These are phyloP conservation scores for Brachyalestes nurse DNA, from an alignment of 2,797 vertebrate species.

Conservation along the genomic window DNA sequence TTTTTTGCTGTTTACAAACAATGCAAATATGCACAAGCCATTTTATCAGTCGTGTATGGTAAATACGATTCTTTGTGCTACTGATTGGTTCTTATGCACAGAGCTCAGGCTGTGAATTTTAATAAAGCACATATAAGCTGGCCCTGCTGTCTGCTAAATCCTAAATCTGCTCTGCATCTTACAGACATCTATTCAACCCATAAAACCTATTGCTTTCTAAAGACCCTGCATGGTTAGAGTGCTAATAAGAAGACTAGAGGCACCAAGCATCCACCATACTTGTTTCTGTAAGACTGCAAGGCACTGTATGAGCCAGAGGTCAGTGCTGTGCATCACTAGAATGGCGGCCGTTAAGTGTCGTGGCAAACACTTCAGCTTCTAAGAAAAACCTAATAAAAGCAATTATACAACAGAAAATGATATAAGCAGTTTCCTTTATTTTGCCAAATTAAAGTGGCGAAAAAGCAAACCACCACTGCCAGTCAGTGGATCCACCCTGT, in stretches of 20 bases:
- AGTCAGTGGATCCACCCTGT: too few relatives aligned
- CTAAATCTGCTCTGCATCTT: constrained; percentile 10
- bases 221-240: too few relatives aligned
- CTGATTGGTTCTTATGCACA: background rate
- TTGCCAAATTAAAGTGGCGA: too few relatives aligned
- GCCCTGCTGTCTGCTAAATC: background rate
- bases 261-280: too few relatives aligned
- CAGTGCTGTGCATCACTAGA: background rate
- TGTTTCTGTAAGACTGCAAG: background rate
- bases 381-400: too few relatives aligned
- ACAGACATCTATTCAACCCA: background rate
- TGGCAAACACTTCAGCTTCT: too few relatives aligned
- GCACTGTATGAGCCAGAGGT: background rate
- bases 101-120: background rate
- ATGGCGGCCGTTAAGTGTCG: background rate
- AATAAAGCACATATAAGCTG: background rate
- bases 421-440: too few relatives aligned
- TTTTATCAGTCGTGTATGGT: background rate
- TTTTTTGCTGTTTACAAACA: background rate
- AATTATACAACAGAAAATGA: too few relatives aligned
- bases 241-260: background rate
- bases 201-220: background rate
- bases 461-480: too few relatives aligned
- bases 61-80: constrained; percentile 1
- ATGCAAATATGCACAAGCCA: background rate